These are phyloP conservation scores for Notothenia rossii DNA, from an alignment of 2,113 vertebrate genomes.

Conservation along the genomic window DNA sequence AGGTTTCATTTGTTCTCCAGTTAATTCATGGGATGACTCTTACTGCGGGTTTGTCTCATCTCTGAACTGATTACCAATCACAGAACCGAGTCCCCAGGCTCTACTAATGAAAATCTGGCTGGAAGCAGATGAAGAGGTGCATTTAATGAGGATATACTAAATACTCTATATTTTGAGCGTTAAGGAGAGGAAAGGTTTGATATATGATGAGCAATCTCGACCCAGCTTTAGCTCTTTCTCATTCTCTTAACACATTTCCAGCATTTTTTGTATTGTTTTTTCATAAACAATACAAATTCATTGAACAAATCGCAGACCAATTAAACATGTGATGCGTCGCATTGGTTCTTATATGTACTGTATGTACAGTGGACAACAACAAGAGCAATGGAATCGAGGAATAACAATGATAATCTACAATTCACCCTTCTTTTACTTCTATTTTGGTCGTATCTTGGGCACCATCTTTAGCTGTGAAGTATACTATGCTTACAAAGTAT, in stretches of 20 bases:
- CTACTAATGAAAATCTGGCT: slow-evolving; percentile 51
- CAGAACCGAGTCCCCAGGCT: background rate
- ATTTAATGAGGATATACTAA: slow-evolving; percentile 31
- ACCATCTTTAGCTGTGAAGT: too few species aligned
- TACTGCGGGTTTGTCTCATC: slow-evolving; percentile 22
- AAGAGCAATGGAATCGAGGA: background rate
- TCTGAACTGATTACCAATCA: slow-evolving; percentile 52
- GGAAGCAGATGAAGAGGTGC: slow-evolving; percentile 19
- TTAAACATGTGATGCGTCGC: background rate
- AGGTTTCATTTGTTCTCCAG: slow-evolving; percentile 41
- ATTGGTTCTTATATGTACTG: background rate
- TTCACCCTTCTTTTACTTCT: too few species aligned
- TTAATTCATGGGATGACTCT: slow-evolving; percentile 48
- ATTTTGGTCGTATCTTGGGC: too few species aligned
- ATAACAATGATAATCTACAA: too few species aligned
- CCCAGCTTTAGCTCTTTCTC: background rate
- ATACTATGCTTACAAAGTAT: too few species aligned
- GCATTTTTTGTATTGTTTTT: too few species aligned
- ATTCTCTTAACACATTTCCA: background rate
- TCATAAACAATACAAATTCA: too few species aligned
- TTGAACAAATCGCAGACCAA: background rate
- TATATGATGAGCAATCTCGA: background rate
- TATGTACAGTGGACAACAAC: background rate
- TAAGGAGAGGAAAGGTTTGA: slow-evolving; percentile 2
- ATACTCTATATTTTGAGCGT: background rate